Evolutionary conservation across 2,113 vertebrate genomes (phyloP).

Genomic region (Pandion haliaetus): DNA sequence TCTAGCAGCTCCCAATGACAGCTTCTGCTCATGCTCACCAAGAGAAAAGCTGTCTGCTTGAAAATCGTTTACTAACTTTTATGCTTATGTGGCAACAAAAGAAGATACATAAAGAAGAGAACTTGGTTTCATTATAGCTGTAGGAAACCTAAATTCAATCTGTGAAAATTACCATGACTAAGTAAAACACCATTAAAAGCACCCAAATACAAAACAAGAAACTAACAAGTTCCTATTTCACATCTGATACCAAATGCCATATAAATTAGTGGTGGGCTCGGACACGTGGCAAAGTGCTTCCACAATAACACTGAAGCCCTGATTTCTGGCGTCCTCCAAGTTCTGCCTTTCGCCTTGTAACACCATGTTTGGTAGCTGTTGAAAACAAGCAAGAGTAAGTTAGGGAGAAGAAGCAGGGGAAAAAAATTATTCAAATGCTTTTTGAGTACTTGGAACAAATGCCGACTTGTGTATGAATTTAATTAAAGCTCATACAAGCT

Average conservation of each 20-base stretch:
- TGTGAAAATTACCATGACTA: not conserved
- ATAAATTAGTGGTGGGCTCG: not conserved
- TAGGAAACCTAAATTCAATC: not conserved
- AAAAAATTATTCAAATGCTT: not conserved
- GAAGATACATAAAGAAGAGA: not conserved
- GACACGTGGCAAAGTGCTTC: fast-evolving
- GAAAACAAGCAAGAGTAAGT: not conserved
- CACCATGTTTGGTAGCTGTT: not conserved
- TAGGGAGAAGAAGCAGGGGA: not conserved
- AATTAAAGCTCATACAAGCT: not conserved
- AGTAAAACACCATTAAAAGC: not conserved
- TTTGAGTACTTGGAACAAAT: not conserved
- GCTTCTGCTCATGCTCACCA: not conserved
- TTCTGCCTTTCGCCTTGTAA: not conserved
- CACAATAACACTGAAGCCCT: not conserved
- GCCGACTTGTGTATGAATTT: not conserved
- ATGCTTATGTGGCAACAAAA: not conserved
- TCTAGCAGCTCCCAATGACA: not conserved
- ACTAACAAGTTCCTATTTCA: not conserved
- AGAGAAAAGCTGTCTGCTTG: not conserved
- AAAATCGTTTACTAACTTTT: not conserved
- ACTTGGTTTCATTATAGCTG: not conserved
- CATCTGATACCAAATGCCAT: not conserved
- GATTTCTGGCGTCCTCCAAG: not conserved
- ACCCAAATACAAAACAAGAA: not conserved